Evolutionary conservation across 2,113 vertebrate species (phyloP).

Genomic region (Porphyrio hochstetteri): DNA sequence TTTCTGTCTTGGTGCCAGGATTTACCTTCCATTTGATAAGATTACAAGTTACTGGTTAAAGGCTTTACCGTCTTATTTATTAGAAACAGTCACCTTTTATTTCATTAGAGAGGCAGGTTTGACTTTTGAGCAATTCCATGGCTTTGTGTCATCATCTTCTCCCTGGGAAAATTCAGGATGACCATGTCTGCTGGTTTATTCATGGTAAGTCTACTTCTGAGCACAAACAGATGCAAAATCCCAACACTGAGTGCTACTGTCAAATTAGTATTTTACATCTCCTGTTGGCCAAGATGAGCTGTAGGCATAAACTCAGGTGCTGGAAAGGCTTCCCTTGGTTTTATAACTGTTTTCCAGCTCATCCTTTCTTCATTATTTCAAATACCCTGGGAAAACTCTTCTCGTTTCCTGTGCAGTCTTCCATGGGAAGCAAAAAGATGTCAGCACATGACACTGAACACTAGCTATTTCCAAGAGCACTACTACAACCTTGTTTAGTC

Average conservation of each 20-base stretch:
- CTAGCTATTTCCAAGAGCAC: not conserved
- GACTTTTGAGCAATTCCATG: not conserved
- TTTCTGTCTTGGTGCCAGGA: not conserved
- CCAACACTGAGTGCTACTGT: not conserved
- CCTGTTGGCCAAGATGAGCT: not conserved
- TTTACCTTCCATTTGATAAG: not conserved
- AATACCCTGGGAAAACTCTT: not conserved
- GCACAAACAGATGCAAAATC: not conserved
- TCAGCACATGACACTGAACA: not conserved
- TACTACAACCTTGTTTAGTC: not conserved
- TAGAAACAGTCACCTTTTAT: not conserved
- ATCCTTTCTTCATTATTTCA: not conserved
- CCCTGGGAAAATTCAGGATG: not conserved
- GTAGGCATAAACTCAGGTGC: not conserved
- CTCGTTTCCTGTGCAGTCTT: not conserved
- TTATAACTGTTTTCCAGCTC: not conserved
- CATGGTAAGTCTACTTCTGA: not conserved
- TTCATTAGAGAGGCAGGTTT: not conserved
- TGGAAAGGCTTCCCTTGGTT: not conserved
- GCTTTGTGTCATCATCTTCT: not conserved
- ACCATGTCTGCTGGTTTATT: not conserved
- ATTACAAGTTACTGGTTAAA: not conserved
- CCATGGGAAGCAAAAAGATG: not conserved
- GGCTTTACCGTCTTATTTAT: not conserved
- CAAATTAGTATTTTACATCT: conserved; percentile 14